phyloP scores from a whole-genome alignment of 1,140 invertebrate genomes.

The Sitobion miscanthi region DNA sequence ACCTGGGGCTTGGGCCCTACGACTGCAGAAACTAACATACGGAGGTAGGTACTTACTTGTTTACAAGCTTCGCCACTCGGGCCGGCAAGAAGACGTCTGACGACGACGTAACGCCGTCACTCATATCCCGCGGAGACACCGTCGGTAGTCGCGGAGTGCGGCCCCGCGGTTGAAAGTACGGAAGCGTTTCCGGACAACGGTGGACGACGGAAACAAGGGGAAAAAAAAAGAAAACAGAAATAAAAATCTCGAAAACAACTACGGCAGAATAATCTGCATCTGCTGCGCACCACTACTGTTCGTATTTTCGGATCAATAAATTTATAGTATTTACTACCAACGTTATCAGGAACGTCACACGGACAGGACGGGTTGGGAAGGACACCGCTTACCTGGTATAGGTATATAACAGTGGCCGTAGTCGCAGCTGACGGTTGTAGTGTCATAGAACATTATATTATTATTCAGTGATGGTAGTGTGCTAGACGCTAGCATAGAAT shows the following conservation, averaged over 20 bases:
- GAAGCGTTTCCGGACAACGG: background rate
- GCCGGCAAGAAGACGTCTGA: background rate
- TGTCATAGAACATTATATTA: too few relatives aligned
- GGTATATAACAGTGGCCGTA: background rate
- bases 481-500: too few relatives aligned
- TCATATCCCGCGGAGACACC: background rate
- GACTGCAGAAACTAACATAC: background rate
- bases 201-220: background rate
- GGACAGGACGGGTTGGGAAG: background rate
- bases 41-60: background rate
- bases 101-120: background rate
- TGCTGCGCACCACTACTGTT: background rate
- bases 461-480: too few relatives aligned
- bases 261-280: background rate
- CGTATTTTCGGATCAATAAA: constrained; percentile 14
- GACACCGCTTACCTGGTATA: background rate
- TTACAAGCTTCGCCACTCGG: background rate
- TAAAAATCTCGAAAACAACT: background rate
- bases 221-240: background rate
- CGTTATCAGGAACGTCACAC: background rate
- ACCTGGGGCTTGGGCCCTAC: too few relatives aligned
- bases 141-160: background rate
- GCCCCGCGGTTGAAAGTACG: background rate
- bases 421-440: background rate
- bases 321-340: background rate